phyloP scores from a whole-genome alignment of 2,113 vertebrate genomes.

The Cinclus cinclus region DNA sequence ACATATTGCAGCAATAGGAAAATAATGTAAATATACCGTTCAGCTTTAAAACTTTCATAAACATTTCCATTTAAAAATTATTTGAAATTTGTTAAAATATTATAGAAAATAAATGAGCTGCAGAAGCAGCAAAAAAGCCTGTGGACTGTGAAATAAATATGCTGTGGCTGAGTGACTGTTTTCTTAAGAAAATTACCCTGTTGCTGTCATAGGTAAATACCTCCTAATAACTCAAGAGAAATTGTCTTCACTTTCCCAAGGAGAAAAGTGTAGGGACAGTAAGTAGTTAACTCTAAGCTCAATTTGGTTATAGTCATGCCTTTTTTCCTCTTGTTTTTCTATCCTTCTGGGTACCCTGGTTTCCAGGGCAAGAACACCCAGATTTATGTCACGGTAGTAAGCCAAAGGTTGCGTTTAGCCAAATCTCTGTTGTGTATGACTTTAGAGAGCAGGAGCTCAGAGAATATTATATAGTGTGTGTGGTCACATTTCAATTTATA shows the following conservation, averaged over 20 bases:
- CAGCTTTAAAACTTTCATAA: not conserved
- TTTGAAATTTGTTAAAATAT: not conserved
- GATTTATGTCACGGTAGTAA: not conserved
- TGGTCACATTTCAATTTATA: not conserved
- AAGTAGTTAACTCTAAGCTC: not conserved
- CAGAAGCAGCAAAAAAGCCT: not conserved
- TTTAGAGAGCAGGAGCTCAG: not conserved
- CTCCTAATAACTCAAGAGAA: not conserved
- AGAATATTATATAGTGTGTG: not conserved
- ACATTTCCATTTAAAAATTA: not conserved
- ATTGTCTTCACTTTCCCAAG: not conserved
- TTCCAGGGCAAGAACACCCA: not conserved
- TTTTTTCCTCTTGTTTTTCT: not conserved
- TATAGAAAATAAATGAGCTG: not conserved
- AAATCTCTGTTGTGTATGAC: not conserved
- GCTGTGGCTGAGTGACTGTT: not conserved
- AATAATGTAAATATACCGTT: not conserved
- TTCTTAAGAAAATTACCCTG: not conserved
- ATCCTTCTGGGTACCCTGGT: not conserved
- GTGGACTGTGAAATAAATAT: not conserved
- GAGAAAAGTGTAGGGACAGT: not conserved
- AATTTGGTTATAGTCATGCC: not conserved
- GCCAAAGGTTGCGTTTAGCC: not conserved
- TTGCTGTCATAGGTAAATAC: not conserved
- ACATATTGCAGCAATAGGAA: rapidly evolving